These are phyloP conservation scores for Diorhabda carinulata DNA, from an alignment of 1,140 invertebrate genomes.

Conservation along the genomic window DNA sequence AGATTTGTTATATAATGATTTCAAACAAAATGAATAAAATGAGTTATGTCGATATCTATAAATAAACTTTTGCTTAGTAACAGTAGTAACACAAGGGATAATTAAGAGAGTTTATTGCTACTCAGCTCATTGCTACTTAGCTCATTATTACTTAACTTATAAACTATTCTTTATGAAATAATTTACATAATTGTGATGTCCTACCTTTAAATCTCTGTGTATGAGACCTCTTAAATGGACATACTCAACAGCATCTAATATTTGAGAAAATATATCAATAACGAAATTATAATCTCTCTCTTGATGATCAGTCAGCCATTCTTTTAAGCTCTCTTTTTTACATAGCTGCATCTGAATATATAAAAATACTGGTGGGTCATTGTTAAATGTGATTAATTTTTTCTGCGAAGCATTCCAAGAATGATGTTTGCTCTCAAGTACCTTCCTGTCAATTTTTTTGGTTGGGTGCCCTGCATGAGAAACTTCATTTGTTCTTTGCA, in stretches of 20 bases:
- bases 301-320: constrained; percentile 72
- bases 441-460: constrained; percentile 38
- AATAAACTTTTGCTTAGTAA: too few relatives aligned
- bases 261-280: constrained; percentile 84
- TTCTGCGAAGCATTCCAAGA: constrained; percentile 27
- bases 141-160: too few relatives aligned
- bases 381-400: constrained; percentile 22
- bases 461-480: constrained; percentile 25
- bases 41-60: too few relatives aligned
- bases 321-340: constrained; percentile 79
- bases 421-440: constrained; percentile 33
- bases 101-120: too few relatives aligned
- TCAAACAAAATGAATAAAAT: too few relatives aligned
- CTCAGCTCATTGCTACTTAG: too few relatives aligned
- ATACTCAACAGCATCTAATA: constrained; percentile 91
- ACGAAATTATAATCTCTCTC: constrained; percentile 52
- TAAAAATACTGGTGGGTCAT: constrained; percentile 63
- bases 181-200: neutral
- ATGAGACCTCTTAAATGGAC: constrained; percentile 88
- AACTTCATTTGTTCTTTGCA: constrained; percentile 7
- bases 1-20: too few relatives aligned
- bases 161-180: too few relatives aligned
- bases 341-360: constrained; percentile 99
- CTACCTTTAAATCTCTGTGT: constrained; percentile 89
- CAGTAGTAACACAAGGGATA: too few relatives aligned